These are phyloP conservation scores for Amphipyra berbera DNA, from an alignment of 2,888 invertebrate species.

Conservation along the genomic window DNA sequence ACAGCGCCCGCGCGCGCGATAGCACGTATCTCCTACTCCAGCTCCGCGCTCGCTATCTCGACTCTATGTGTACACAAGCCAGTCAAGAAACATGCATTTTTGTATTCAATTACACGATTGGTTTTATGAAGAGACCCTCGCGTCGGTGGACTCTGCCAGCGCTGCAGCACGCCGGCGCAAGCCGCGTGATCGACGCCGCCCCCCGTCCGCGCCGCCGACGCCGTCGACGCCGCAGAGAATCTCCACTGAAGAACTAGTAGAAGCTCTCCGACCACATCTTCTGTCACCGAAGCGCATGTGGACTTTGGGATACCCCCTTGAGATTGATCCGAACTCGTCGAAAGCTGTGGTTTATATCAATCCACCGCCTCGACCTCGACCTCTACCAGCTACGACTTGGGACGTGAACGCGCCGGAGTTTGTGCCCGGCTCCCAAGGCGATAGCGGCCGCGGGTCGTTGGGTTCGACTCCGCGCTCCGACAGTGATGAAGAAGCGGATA, in stretches of 20 bases:
- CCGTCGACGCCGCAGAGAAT: conserved; percentile 86
- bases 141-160: conserved; percentile 82
- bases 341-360: conserved; percentile 91
- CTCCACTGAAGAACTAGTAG: conserved; percentile 89
- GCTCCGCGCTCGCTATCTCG: conserved; percentile 84
- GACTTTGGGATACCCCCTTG: conserved; percentile 93
- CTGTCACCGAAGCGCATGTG: conserved; percentile 91
- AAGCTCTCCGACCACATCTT: conserved; percentile 90
- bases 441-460: conserved; percentile 89
- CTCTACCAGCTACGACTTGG: conserved; percentile 79
- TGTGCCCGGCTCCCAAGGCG: conserved; percentile 89
- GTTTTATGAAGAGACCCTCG: conserved; percentile 87
- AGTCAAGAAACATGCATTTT: conserved; percentile 84
- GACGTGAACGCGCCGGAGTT: conserved; percentile 93
- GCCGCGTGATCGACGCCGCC: conserved; percentile 81
- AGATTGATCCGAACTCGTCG: conserved; percentile 90
- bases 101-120: conserved; percentile 85
- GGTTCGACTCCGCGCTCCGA: conserved; percentile 89
- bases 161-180: conserved; percentile 81
- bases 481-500: conserved; percentile 89
- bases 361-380: conserved; percentile 85
- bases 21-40: conserved; percentile 83
- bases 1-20: conserved; percentile 88
- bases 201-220: conserved; percentile 85
- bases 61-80: conserved; percentile 88